phyloP scores from a whole-genome alignment of 2,113 vertebrate species.

The Phycodurus eques region DNA sequence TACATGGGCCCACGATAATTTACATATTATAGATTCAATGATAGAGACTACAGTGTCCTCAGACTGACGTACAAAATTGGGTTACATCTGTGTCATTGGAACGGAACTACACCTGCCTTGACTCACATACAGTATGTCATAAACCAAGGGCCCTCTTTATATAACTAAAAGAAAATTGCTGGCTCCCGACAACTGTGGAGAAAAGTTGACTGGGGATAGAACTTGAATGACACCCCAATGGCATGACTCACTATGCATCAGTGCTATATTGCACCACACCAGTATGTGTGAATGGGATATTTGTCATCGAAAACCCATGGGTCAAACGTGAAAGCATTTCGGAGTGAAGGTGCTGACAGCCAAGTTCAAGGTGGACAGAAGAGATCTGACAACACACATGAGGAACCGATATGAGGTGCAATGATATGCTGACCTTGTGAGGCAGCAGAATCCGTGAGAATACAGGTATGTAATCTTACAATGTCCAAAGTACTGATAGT shows the following conservation, averaged over 20 bases:
- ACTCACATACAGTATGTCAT: not conserved
- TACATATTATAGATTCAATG: too few species aligned
- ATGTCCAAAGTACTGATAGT: not conserved
- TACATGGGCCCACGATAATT: not conserved
- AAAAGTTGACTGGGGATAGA: not conserved
- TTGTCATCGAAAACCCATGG: constrained; percentile 39
- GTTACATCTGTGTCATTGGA: not conserved
- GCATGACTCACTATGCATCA: not conserved
- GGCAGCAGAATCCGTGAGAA: not conserved
- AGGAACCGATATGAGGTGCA: constrained; percentile 8
- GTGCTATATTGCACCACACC: not conserved
- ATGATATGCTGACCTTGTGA: constrained; percentile 15
- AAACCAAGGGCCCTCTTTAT: not conserved
- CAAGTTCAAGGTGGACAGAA: constrained; percentile 26
- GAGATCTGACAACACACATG: constrained; percentile 29
- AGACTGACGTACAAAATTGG: not conserved
- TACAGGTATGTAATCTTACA: not conserved
- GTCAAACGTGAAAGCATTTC: constrained; percentile 45
- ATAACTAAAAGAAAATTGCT: not conserved
- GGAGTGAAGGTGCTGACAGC: constrained; percentile 50
- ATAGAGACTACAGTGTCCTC: not conserved
- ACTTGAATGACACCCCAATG: not conserved
- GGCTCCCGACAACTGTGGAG: not conserved
- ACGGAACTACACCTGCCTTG: not conserved
- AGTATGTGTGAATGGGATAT: constrained; percentile 47